phyloP scores from a whole-genome alignment of 2,113 vertebrate genomes.

The Otis tarda region DNA sequence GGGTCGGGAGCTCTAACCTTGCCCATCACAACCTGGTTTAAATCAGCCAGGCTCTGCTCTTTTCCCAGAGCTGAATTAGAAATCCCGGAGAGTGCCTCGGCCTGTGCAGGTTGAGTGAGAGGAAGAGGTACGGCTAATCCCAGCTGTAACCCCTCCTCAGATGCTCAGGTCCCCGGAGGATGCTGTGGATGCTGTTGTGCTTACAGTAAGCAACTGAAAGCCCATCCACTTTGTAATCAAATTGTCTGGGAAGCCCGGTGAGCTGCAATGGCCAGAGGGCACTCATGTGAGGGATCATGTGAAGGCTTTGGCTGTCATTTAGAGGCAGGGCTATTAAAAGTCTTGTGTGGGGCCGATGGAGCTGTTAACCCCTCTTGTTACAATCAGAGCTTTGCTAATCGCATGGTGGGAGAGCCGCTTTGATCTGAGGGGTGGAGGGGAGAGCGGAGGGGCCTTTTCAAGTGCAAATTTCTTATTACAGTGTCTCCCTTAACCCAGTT shows the following conservation, averaged over 20 bases:
- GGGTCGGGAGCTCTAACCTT: neutral
- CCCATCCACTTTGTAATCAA: slow-evolving; percentile 46
- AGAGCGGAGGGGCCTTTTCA: slow-evolving; percentile 51
- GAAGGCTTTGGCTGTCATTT: slow-evolving; percentile 41
- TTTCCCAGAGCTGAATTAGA: neutral
- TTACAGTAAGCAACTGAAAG: slow-evolving; percentile 5
- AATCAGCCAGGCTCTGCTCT: neutral
- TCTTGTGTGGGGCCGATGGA: slow-evolving; percentile 32
- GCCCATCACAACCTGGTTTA: neutral
- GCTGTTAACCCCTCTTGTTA: slow-evolving; percentile 61
- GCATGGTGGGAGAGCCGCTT: slow-evolving; percentile 46
- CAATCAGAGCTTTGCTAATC: slow-evolving; percentile 55
- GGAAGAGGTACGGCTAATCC: neutral
- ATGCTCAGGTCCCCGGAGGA: neutral
- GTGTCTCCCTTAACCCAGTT: neutral
- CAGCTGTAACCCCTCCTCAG: neutral
- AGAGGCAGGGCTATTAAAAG: slow-evolving; percentile 28
- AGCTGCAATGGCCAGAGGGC: slow-evolving; percentile 38
- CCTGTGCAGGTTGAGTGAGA: neutral
- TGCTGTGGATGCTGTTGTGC: neutral
- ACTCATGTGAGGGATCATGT: slow-evolving; percentile 20
- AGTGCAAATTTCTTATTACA: slow-evolving; percentile 58
- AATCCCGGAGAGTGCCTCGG: neutral
- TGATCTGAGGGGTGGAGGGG: slow-evolving; percentile 48
- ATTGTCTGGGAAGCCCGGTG: slow-evolving; percentile 9